Evolutionary conservation across 1,140 invertebrate genomes (phyloP).

Genomic region (Lasaia peninsularis): DNA sequence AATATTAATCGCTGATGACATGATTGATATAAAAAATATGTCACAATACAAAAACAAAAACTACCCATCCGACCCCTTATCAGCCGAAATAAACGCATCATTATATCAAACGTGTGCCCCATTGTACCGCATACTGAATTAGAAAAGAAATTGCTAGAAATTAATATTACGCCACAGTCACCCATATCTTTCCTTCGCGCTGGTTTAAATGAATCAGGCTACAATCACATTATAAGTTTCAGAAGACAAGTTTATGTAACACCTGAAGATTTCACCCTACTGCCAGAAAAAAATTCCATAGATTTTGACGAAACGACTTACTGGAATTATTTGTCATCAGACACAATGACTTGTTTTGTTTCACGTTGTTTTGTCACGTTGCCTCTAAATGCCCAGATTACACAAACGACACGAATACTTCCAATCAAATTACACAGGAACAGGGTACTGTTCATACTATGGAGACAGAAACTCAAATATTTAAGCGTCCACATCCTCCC

Average conservation of each 20-base stretch:
- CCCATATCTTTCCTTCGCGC: not conserved
- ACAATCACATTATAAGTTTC: slow-evolving; percentile 16
- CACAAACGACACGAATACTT: not conserved
- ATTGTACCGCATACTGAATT: slow-evolving; percentile 2
- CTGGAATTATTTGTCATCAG: slow-evolving; percentile 22
- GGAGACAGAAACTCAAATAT: not conserved
- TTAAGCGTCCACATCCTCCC: too few relatives aligned
- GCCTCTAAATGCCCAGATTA: not conserved
- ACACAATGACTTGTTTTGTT: slow-evolving; percentile 21
- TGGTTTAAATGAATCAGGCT: not conserved
- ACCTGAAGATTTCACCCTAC: slow-evolving; percentile 15
- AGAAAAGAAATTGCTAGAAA: not conserved
- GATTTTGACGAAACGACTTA: slow-evolving; percentile 19
- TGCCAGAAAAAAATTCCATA: slow-evolving; percentile 20
- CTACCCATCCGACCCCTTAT: not conserved
- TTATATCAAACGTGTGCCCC: slow-evolving; percentile 16
- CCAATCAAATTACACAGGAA: too few relatives aligned
- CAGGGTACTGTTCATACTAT: not conserved
- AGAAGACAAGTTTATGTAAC: slow-evolving; percentile 17
- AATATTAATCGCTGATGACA: not conserved
- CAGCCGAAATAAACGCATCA: not conserved
- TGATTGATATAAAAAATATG: not conserved
- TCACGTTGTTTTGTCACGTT: slow-evolving; percentile 11
- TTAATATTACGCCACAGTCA: not conserved
- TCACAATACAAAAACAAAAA: not conserved